These are phyloP conservation scores for Trichonephila inaurata DNA, from an alignment of 1,140 invertebrate genomes.

Conservation along the genomic window DNA sequence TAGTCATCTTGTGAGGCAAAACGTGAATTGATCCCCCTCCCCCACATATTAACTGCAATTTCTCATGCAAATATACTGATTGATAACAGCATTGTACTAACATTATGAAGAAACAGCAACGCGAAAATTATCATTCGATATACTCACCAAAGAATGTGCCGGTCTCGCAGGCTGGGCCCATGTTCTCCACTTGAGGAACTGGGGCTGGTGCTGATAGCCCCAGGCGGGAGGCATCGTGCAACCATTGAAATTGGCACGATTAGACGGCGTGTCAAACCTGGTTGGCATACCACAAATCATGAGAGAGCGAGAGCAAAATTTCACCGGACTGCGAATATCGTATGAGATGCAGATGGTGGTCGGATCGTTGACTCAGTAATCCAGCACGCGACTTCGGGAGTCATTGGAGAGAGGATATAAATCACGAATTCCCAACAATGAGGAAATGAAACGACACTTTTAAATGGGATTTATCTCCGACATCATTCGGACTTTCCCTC, in stretches of 20 bases:
- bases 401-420: slow-evolving; percentile 29
- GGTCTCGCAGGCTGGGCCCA: slow-evolving; percentile 76
- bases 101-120: background rate
- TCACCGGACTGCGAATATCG: slow-evolving; percentile 27
- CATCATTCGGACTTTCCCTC: background rate
- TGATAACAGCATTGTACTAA: too few relatives aligned
- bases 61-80: too few relatives aligned
- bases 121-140: background rate
- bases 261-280: slow-evolving; percentile 68
- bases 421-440: slow-evolving; percentile 19
- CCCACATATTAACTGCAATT: too few relatives aligned
- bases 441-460: slow-evolving; percentile 36
- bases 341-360: slow-evolving; percentile 15
- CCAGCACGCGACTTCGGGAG: background rate
- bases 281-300: slow-evolving; percentile 75
- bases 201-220: slow-evolving; percentile 76
- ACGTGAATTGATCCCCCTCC: too few relatives aligned
- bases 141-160: slow-evolving; percentile 70
- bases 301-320: background rate
- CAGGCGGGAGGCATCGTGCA: slow-evolving; percentile 70
- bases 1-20: too few relatives aligned
- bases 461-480: background rate
- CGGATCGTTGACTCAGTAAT: slow-evolving; percentile 12
- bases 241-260: slow-evolving; percentile 46
- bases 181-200: slow-evolving; percentile 76